Conservation (phyloP, 2,888 invertebrate genomes). For the Phytoseiulus persimilis region DNA sequence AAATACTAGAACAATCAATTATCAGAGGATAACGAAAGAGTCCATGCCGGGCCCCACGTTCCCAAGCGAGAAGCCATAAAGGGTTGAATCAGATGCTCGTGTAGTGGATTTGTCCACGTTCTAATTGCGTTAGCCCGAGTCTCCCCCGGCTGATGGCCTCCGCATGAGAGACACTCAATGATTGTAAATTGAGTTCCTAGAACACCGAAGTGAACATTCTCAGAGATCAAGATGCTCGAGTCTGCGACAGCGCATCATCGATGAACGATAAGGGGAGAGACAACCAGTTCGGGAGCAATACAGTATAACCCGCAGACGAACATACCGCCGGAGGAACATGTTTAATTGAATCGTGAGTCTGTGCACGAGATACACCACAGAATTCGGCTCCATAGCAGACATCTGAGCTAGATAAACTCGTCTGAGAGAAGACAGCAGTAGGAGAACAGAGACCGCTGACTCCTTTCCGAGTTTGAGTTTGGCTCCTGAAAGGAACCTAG, state of each 20-base stretch:
- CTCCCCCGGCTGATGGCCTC: background rate
- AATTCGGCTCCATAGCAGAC: background rate
- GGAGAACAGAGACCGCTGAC: too few relatives aligned
- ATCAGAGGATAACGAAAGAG: background rate
- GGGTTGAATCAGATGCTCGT: background rate
- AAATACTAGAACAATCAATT: background rate
- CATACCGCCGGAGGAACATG: background rate
- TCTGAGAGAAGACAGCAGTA: background rate
- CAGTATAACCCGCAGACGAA: background rate
- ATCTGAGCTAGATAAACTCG: background rate
- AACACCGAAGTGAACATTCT: background rate
- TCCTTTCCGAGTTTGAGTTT: too few relatives aligned
- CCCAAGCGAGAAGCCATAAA: background rate
- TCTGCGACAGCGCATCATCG: background rate
- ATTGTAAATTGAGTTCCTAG: constrained; percentile 5
- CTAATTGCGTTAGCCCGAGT: background rate
- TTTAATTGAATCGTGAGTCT: background rate
- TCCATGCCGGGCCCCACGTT: background rate
- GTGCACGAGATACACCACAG: background rate
- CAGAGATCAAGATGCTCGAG: background rate
- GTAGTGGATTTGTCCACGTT: background rate
- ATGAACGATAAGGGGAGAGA: background rate
- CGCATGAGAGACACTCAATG: background rate
- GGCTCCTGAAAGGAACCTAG: too few relatives aligned
- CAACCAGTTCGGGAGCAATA: background rate